Evolutionary conservation across 2,888 invertebrate genomes (phyloP), one percentile per base, ranked within the genome.

Genomic region (Cinara cedri): DNA sequence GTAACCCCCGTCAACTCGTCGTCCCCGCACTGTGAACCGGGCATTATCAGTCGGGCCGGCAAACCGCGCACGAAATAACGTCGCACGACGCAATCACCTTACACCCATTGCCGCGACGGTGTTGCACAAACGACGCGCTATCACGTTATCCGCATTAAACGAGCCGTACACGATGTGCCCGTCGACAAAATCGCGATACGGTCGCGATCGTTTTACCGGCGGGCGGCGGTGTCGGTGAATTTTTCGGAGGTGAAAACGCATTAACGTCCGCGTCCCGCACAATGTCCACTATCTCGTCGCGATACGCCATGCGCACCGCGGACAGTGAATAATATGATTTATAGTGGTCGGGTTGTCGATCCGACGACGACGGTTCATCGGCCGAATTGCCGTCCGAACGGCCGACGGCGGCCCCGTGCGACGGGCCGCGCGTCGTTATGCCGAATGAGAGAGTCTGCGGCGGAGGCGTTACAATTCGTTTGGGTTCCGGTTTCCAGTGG

Each of bases 341-440:
- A 63, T 63, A 13, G 44, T 63, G 19, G 21, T 63, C 63, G 6
- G 19, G 63, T 63, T 63, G 63, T 44, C 63, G 44, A 63, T 63
- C 63, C 63, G 44, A 21, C 34, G 44, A 21, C 34, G 34, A 34
- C 63, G 44, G 63, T 63, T 44, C 63, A 63, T 44, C 63, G 44
- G 19, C 63, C 21, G 63, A 63, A 63, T 63, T 42, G 44, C 19
- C 44, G 63, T 44, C 19, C 63, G 44, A 42, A 44, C 21, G 19
- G 19, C 26, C 26, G 34, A 8, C 16, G 13, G 57, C 24, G 57
- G 21, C 60, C 60, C 3, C 34, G 34, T 34, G 34, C 34, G 14
- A 26, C 54, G 54, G 34, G n/a, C 54, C 26, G 16, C 16, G 24
- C 26, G 42, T 63, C 63, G 63, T 63, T 63, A 63, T 44, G 34